Conservation (phyloP, 2,888 invertebrate species). For the Formica aserva region DNA sequence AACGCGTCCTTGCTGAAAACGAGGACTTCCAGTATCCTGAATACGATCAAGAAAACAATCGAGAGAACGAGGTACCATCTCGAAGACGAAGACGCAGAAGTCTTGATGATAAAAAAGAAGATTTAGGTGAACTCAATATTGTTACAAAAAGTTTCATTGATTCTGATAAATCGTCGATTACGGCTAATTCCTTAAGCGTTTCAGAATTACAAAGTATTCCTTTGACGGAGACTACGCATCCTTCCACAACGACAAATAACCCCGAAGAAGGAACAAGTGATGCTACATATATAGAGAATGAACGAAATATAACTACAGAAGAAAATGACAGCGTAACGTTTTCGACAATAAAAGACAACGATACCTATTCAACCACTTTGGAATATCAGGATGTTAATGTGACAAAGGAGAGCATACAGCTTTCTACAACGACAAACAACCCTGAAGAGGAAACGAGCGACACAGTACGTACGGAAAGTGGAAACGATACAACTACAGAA, state of each 20-base stretch:
- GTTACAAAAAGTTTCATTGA: background rate
- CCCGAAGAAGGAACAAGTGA: background rate
- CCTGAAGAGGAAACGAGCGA: background rate
- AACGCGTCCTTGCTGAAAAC: background rate
- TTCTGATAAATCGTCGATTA: background rate
- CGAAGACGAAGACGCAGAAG: constrained; percentile 39
- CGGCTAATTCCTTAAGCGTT: background rate
- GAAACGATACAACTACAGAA: constrained; percentile 17
- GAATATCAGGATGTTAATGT: background rate
- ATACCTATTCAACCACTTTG: background rate
- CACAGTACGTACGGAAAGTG: background rate
- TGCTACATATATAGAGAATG: background rate
- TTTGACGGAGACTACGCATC: background rate
- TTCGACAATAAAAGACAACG: background rate
- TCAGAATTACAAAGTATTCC: background rate
- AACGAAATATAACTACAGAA: background rate
- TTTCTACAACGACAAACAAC: background rate
- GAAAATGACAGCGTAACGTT: background rate
- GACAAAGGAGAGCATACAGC: background rate
- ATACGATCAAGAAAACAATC: background rate
- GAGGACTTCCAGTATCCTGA: background rate
- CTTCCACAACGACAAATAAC: background rate
- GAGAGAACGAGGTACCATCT: background rate
- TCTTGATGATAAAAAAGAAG: background rate
- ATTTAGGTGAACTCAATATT: background rate